phyloP scores from a whole-genome alignment of 2,888 invertebrate genomes.

The Hymenopus coronatus region DNA sequence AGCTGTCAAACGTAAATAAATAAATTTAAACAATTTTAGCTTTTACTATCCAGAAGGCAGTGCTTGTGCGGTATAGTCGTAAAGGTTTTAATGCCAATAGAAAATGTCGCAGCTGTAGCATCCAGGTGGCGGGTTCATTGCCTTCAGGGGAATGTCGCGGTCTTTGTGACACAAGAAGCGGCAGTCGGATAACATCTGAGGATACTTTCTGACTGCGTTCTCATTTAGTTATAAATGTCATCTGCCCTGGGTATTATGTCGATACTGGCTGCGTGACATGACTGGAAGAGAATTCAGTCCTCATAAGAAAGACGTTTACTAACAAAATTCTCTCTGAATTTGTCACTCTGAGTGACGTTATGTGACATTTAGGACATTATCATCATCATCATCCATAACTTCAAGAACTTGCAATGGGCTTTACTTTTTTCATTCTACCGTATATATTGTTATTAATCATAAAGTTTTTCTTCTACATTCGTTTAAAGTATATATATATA shows the following conservation, averaged over 20 bases:
- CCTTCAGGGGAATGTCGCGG: background rate
- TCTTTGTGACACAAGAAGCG: background rate
- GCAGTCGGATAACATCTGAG: background rate
- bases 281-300: background rate
- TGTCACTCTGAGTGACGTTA: too few relatives aligned
- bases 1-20: background rate
- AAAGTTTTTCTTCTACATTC: too few relatives aligned
- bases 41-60: background rate
- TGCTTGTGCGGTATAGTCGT: background rate
- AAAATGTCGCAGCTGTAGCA: background rate
- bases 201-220: background rate
- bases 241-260: background rate
- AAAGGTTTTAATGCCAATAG: background rate
- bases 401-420: too few relatives aligned
- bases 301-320: background rate
- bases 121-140: background rate
- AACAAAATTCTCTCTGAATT: background rate
- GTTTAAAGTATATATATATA: too few relatives aligned
- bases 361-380: too few relatives aligned
- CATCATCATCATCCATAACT: too few relatives aligned
- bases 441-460: too few relatives aligned
- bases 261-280: background rate
- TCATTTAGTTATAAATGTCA: background rate
- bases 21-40: background rate
- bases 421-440: too few relatives aligned